Conservation (phyloP, 2,888 invertebrate genomes). For the Cryptocheilus praepositus region DNA sequence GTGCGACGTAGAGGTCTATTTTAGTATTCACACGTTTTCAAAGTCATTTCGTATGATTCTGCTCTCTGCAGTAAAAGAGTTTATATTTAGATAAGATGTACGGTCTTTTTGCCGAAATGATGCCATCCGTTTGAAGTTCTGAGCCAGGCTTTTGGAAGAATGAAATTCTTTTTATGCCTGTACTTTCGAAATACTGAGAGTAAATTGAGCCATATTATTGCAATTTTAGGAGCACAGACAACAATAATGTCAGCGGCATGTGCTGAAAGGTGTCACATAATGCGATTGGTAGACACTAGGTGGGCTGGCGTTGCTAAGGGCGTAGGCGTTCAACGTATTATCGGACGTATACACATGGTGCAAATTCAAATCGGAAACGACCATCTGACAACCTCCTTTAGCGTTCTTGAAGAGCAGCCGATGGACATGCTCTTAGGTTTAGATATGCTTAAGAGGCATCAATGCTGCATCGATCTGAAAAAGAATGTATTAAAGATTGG, state of each 20-base stretch:
- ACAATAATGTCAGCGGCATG: constrained; percentile 98
- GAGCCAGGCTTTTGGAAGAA: too few species aligned
- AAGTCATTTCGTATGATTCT: constrained; percentile 28
- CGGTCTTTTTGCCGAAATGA: too few species aligned
- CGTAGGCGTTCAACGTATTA: constrained; percentile 96
- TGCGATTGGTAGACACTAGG: constrained; percentile 90
- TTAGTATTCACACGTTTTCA: constrained; percentile 45
- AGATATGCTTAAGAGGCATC: constrained; percentile 98
- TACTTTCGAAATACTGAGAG: too few species aligned
- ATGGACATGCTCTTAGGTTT: constrained; percentile 99
- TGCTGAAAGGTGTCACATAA: constrained; percentile 95
- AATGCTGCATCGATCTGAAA: constrained; percentile 95
- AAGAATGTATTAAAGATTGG: constrained; percentile 92
- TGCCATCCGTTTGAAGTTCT: not conserved
- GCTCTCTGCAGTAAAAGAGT: constrained; percentile 32
- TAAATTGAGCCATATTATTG: too few species aligned
- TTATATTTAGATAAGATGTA: constrained; percentile 50
- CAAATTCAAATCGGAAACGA: constrained; percentile 97
- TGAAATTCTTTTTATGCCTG: too few species aligned
- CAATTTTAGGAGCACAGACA: constrained; percentile 84
- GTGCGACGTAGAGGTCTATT: constrained; percentile 35
- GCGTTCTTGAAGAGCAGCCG: constrained; percentile 96
- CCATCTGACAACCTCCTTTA: constrained; percentile 96
- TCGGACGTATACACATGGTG: constrained; percentile 97
- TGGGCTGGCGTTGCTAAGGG: constrained; percentile 99